A percentile compares a stretch with the other conserved stretches of the same genome.
Conservation (phyloP, 2,113 vertebrate genomes). For the Cephalopterus ornatus region DNA sequence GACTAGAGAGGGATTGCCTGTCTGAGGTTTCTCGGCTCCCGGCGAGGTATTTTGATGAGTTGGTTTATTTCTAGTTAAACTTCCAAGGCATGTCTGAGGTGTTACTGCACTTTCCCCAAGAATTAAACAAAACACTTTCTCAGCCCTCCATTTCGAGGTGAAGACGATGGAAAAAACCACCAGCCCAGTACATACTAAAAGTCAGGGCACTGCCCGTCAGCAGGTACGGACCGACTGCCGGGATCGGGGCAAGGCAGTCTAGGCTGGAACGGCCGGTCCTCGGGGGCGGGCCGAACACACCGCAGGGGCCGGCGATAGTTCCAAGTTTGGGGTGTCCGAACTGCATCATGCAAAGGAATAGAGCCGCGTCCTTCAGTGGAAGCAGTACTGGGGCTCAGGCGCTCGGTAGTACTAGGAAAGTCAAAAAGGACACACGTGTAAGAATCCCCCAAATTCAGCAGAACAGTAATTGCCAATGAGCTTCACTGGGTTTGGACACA, state of each 20-base stretch:
- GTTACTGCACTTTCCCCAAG: background rate
- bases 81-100: background rate
- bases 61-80: background rate
- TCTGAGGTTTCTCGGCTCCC: background rate
- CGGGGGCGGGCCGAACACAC: accelerated
- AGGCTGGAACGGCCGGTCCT: background rate
- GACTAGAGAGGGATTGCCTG: background rate
- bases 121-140: background rate
- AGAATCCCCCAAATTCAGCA: background rate
- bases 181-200: background rate
- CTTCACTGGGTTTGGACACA: background rate
- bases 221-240: background rate
- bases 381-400: background rate
- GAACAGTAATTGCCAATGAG: background rate
- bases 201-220: accelerated
- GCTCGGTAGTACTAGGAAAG: background rate
- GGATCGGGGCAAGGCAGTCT: background rate
- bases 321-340: background rate
- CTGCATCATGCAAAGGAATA: background rate
- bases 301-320: accelerated
- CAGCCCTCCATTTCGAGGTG: background rate
- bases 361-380: background rate
- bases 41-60: background rate
- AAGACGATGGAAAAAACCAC: background rate
- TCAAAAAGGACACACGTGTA: background rate